phyloP scores from a whole-genome alignment of 2,113 vertebrate genomes.

The Microcebus murinus region DNA sequence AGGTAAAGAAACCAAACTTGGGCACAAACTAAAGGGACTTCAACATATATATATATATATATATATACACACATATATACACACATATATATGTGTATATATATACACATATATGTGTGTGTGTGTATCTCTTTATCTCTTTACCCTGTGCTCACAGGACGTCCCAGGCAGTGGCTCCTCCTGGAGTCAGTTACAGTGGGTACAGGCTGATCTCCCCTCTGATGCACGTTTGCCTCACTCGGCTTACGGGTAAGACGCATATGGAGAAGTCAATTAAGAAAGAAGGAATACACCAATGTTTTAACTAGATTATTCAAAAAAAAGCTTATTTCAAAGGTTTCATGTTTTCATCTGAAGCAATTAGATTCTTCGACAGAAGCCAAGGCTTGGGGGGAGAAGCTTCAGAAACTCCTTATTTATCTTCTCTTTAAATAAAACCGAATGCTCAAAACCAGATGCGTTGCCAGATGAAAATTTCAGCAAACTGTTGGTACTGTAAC shows the following conservation, averaged over 20 bases:
- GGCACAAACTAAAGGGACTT: background rate
- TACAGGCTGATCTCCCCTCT: background rate
- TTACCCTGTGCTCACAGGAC: background rate
- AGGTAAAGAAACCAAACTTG: background rate
- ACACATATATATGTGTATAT: no score
- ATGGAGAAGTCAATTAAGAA: background rate
- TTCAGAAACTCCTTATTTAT: background rate
- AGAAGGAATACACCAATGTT: background rate
- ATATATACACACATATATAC: no score
- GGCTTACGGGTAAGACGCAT: background rate
- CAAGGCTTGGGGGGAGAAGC: background rate
- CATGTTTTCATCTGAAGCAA: background rate
- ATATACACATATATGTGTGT: no score
- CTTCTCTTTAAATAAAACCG: background rate
- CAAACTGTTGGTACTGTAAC: background rate
- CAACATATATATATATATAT: no score
- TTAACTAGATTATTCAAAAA: background rate
- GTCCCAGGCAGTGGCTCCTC: no score
- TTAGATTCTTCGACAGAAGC: background rate
- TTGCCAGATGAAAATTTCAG: background rate
- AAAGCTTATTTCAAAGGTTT: background rate
- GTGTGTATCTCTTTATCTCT: no score
- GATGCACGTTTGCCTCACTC: background rate
- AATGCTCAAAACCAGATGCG: background rate
- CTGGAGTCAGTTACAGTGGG: no score